Conservation (phyloP, 2,888 invertebrate species). For the Cordilura impudica region DNA sequence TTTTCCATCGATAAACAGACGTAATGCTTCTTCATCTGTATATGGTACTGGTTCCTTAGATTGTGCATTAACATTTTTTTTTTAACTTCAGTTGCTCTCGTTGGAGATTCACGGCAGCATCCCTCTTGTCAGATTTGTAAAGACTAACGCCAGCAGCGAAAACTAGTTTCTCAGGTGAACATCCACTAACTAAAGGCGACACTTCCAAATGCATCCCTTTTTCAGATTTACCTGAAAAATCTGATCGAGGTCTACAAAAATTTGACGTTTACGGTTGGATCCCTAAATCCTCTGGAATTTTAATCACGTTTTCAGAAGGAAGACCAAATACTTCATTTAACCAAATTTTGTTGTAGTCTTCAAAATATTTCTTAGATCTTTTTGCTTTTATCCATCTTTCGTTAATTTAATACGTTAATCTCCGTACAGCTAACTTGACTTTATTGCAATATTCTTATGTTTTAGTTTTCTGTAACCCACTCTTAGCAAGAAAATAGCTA, state of each 20-base stretch:
- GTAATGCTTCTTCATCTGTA: too few relatives aligned
- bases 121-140: too few relatives aligned
- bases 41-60: too few relatives aligned
- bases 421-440: conserved; percentile 13
- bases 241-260: conserved; percentile 13
- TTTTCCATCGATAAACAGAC: too few relatives aligned
- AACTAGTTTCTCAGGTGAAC: too few relatives aligned
- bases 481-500: conserved; percentile 11
- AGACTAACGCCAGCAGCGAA: not conserved
- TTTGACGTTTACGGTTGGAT: conserved; percentile 8
- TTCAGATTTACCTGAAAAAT: too few relatives aligned
- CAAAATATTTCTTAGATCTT: not conserved
- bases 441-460: conserved; percentile 11
- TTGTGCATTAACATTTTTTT: too few relatives aligned
- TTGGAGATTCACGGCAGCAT: not conserved
- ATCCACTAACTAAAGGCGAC: too few relatives aligned
- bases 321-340: conserved; percentile 21
- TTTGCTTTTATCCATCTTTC: conserved; percentile 9
- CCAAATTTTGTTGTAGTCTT: conserved; percentile 9
- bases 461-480: too few relatives aligned
- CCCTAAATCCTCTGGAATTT: not conserved
- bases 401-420: conserved; percentile 9
- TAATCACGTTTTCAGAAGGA: conserved; percentile 17
- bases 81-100: too few relatives aligned
- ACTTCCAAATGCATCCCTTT: too few relatives aligned